These are phyloP conservation scores for Paguma larvata DNA, from an alignment of 2,797 vertebrate species.

Conservation along the genomic window DNA sequence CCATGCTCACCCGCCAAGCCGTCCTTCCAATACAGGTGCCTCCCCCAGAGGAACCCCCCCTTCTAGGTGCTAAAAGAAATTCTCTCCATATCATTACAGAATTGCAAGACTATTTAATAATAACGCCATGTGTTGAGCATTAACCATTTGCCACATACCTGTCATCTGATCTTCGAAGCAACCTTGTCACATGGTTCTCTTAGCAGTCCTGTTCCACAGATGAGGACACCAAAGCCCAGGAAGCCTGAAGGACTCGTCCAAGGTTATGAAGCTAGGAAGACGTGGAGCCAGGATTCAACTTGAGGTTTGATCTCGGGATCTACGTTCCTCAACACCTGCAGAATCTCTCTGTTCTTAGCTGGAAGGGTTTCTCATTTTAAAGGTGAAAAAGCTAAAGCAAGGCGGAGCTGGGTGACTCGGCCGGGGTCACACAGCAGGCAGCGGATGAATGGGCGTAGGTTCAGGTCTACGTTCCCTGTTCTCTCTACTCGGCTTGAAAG, in stretches of 20 bases:
- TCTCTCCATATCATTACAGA: not conserved
- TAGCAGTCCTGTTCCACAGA: not conserved
- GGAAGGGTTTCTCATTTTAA: not conserved
- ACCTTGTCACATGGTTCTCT: not conserved
- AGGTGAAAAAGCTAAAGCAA: not conserved
- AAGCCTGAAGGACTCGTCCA: not conserved
- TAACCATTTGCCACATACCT: not conserved
- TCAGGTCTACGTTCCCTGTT: not conserved
- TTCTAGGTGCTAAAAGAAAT: not conserved
- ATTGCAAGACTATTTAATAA: not conserved
- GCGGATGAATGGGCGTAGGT: not conserved
- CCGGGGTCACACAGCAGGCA: not conserved
- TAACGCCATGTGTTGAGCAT: not conserved
- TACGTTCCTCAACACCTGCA: not conserved
- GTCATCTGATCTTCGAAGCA: not conserved
- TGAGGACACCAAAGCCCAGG: not conserved
- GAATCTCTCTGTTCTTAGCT: not conserved
- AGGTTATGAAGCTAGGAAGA: not conserved
- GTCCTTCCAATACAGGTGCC: not conserved
- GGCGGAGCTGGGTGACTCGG: not conserved
- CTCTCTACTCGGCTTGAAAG: not conserved
- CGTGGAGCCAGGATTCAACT: not conserved
- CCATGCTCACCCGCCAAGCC: not conserved
- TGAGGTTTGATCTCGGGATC: not conserved
- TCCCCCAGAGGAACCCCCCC: not conserved